These are phyloP conservation scores for Ctenomys sociabilis DNA, from an alignment of 2,113 vertebrate species.

Conservation along the genomic window DNA sequence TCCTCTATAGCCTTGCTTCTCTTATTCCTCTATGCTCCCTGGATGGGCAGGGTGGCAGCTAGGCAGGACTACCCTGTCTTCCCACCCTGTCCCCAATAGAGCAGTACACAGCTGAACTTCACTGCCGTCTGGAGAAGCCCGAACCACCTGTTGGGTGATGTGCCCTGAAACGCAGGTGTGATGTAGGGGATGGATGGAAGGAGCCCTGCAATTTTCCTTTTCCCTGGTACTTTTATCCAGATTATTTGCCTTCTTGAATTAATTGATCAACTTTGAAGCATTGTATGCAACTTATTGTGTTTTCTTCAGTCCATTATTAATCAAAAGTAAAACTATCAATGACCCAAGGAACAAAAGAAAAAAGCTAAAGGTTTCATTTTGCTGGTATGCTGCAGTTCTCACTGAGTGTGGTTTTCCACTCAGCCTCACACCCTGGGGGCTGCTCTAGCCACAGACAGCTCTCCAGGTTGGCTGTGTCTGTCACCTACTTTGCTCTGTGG, in stretches of 20 bases:
- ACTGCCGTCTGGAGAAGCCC: rapidly evolving
- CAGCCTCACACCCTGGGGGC: not conserved
- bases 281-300: not conserved
- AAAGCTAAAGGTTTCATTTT: not conserved
- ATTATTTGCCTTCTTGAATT: not conserved
- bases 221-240: not conserved
- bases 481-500: no score
- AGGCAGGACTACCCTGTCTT: not conserved
- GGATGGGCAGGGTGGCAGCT: not conserved
- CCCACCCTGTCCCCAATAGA: not conserved
- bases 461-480: rapidly evolving
- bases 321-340: slow-evolving; percentile 12
- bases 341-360: not conserved
- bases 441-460: not conserved
- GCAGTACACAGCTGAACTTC: not conserved
- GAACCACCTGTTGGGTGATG: rapidly evolving
- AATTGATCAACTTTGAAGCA: slow-evolving; percentile 37
- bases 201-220: not conserved
- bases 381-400: not conserved
- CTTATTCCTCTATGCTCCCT: not conserved
- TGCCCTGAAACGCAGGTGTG: not conserved
- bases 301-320: not conserved
- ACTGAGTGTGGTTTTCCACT: rapidly evolving
- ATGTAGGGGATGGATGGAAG: not conserved
- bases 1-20: no score